These are phyloP conservation scores for Sebastes hopkinsi DNA, from an alignment of 2,797 vertebrate genomes.

Conservation along the genomic window DNA sequence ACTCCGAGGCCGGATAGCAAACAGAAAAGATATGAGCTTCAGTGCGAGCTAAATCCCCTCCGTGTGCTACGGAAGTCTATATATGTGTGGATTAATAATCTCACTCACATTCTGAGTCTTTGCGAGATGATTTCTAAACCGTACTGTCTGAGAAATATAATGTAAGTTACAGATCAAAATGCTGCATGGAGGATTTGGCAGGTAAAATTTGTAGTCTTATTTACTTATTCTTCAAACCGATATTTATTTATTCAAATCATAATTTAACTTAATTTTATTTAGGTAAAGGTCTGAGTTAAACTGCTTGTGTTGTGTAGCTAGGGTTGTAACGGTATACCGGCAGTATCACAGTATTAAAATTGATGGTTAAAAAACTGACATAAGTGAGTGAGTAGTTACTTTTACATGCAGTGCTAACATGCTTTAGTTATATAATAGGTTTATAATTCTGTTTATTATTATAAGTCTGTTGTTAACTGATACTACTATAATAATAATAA, in stretches of 20 bases:
- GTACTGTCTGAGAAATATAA: background rate
- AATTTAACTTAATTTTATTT: background rate
- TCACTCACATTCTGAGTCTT: background rate
- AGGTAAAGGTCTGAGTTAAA: background rate
- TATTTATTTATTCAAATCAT: background rate
- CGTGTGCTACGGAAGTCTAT: too few relatives aligned
- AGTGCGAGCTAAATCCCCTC: background rate
- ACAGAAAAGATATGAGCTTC: constrained; percentile 1
- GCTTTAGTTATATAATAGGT: too few relatives aligned
- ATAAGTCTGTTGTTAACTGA: too few relatives aligned
- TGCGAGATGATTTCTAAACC: background rate
- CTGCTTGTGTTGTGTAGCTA: background rate
- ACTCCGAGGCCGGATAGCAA: background rate
- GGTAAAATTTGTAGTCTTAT: background rate
- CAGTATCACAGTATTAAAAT: too few relatives aligned
- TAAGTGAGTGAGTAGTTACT: too few relatives aligned
- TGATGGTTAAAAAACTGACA: too few relatives aligned
- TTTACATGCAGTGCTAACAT: too few relatives aligned
- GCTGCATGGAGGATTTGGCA: background rate
- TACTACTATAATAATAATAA: too few relatives aligned
- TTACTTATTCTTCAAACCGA: background rate
- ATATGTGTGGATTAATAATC: background rate
- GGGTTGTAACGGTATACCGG: too few relatives aligned
- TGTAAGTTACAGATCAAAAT: background rate
- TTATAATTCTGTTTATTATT: too few relatives aligned